phyloP scores from a whole-genome alignment of 2,888 invertebrate genomes.

The Rotaria magnacalcarata region DNA sequence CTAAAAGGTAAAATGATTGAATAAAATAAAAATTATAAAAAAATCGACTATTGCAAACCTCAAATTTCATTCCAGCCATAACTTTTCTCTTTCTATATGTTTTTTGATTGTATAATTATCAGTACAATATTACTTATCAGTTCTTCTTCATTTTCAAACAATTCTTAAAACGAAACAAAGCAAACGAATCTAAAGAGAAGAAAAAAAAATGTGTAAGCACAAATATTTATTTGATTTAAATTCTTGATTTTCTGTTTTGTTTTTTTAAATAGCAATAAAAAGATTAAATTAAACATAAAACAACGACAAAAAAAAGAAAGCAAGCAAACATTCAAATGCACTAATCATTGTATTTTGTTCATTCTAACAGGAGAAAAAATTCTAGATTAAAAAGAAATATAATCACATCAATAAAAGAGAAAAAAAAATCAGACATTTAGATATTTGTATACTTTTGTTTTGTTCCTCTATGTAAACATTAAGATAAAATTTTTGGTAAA shows the following conservation, averaged over 20 bases:
- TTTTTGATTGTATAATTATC: not conserved
- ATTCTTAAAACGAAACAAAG: not conserved
- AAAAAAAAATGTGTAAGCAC: not conserved
- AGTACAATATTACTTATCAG: not conserved
- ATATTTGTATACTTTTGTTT: not conserved
- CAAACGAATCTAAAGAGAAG: not conserved
- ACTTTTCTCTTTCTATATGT: not conserved
- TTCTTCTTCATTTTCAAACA: not conserved
- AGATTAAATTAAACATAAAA: not conserved
- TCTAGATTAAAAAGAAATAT: not conserved
- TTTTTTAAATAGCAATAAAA: not conserved
- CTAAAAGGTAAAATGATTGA: not conserved
- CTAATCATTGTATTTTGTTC: not conserved
- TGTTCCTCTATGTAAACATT: not conserved
- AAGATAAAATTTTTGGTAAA: not conserved
- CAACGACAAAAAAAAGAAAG: not conserved
- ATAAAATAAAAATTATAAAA: no score
- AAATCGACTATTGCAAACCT: not conserved
- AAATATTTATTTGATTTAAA: not conserved
- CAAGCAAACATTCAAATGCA: not conserved
- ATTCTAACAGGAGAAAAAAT: not conserved
- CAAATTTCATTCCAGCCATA: constrained; percentile 46
- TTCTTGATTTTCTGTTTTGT: not conserved
- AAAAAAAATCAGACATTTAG: not conserved
- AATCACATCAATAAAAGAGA: not conserved